Conservation (phyloP, 2,113 vertebrate species). For the Hystrix cristata region DNA sequence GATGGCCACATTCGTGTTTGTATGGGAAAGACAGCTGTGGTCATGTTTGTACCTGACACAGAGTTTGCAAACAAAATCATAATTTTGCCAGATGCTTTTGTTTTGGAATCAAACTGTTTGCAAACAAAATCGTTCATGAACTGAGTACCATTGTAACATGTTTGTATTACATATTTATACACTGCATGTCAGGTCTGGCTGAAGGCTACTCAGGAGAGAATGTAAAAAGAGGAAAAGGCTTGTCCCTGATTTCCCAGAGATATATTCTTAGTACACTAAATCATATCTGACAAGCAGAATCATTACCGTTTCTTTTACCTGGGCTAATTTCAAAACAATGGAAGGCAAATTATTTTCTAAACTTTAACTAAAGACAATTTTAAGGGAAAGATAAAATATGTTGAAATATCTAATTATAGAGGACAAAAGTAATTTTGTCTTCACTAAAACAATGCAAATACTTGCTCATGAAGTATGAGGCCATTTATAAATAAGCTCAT, state of each 20-base stretch:
- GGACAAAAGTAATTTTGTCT: background rate
- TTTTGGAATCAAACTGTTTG: background rate
- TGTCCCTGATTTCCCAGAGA: background rate
- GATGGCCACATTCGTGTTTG: background rate
- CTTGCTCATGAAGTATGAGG: background rate
- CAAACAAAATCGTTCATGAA: background rate
- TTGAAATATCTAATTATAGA: background rate
- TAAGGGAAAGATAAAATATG: slow-evolving; percentile 63
- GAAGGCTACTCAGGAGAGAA: slow-evolving; percentile 13
- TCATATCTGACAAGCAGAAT: slow-evolving; percentile 20
- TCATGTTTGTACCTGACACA: background rate
- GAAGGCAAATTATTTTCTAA: slow-evolving; percentile 55
- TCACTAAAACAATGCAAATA: background rate
- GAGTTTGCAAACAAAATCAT: too few relatives aligned
- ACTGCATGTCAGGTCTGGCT: background rate
- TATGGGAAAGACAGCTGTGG: background rate
- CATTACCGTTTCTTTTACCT: slow-evolving; percentile 67
- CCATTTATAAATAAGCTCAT: background rate
- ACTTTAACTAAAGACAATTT: slow-evolving; percentile 59
- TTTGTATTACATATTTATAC: background rate
- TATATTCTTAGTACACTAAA: background rate
- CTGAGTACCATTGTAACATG: background rate
- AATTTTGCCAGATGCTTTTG: background rate
- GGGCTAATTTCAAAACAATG: slow-evolving; percentile 10
- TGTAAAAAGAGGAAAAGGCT: background rate